Conservation (phyloP, 2,797 vertebrate species). For the Mus caroli region DNA sequence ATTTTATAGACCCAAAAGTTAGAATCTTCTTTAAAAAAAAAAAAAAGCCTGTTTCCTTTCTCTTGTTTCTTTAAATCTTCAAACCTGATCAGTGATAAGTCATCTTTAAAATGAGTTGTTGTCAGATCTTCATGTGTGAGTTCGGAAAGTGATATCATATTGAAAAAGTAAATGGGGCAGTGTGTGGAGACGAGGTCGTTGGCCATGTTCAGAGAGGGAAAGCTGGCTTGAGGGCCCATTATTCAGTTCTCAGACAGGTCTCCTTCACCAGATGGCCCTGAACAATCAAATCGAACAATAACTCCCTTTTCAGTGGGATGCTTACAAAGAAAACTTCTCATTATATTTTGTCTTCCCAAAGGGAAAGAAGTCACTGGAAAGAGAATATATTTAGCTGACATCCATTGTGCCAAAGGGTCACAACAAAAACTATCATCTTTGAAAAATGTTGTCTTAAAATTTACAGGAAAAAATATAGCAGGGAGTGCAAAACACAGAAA, state of each 20-base stretch:
- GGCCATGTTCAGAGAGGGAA: background rate
- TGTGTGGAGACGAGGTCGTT: background rate
- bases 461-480: conserved; percentile 42
- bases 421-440: conserved; percentile 2
- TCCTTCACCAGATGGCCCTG: conserved; percentile 46
- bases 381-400: background rate
- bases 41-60: conserved; percentile 6
- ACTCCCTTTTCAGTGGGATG: conserved; percentile 55
- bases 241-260: conserved; percentile 1
- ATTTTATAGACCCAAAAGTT: background rate
- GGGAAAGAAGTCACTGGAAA: background rate
- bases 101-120: conserved; percentile 46
- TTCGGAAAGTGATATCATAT: background rate
- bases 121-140: background rate
- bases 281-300: conserved; percentile 50
- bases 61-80: background rate
- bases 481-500: background rate
- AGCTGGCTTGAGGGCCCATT: background rate
- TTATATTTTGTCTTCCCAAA: conserved; percentile 9
- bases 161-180: background rate
- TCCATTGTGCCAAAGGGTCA: background rate
- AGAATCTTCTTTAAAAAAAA: background rate
- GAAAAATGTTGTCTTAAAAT: conserved; percentile 39
- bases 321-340: conserved; percentile 51
- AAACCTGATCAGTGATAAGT: conserved; percentile 5